Evolutionary conservation across 1,140 invertebrate genomes (phyloP), one percentile per base, ranked within the genome.

Genomic region (Bombus polaris): DNA sequence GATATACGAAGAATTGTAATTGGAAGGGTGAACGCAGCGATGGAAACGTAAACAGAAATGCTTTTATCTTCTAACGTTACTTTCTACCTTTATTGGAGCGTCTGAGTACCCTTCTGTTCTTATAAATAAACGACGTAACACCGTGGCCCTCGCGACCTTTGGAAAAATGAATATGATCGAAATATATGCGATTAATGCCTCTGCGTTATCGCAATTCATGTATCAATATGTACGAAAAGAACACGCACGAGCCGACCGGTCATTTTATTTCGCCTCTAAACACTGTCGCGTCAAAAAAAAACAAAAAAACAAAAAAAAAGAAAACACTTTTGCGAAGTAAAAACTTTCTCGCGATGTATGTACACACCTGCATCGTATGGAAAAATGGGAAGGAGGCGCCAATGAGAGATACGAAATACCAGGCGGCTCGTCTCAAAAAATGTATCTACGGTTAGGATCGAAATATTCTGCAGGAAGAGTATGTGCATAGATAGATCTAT

Each of bases 401-500:
- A 18, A 66, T 18, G 18, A 65, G n/a, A 15, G n/a, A 65, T 18
- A 18, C 5, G 47, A 53, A 22, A 53, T 53, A 68, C 78, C 53
- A 72, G 68, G 18, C 85, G 82, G 75, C 37, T 77, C 85, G 73
- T 37, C 59, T n/a, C 18, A 72, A 66, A 78, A 82, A 82, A 76
- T 39, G 62, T 71, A 66, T 85, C 81, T 90, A 87, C 78, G 78
- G 44, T 57, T 72, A 72, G 83, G 83, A 42, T 90, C 57, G 74
- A 76, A 88, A 85, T 83, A 82, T 62, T 72, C 53, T 65, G 35
- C 35, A 22, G 76, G 68, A 62, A 32, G 32, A 53, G 35, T 79
- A 66, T 74, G 81, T 47, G 39, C 80, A 37, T 90, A 88, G 81
- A 87, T 89, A 91, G 71, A 90, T 65, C 91, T 90, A 87, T 84